Evolutionary conservation across 2,888 invertebrate genomes (phyloP).

Genomic region (Gnatocerus cornutus): DNA sequence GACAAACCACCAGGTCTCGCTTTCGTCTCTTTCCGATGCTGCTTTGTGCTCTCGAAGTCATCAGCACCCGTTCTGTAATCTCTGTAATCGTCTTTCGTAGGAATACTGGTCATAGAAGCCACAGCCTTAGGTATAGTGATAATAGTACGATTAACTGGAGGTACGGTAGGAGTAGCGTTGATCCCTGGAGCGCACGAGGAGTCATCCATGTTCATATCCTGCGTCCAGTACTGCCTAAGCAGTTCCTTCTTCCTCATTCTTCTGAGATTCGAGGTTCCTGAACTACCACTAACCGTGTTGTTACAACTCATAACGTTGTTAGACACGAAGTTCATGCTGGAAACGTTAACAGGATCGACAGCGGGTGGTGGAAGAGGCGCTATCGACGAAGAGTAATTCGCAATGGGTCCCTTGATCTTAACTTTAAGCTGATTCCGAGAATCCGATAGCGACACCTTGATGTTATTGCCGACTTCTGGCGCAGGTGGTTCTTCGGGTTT

Average conservation of each 20-base stretch:
- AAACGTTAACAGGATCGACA: slow-evolving; percentile 69
- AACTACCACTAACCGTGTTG: slow-evolving; percentile 60
- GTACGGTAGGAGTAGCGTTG: slow-evolving; percentile 75
- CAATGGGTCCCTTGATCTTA: slow-evolving; percentile 92
- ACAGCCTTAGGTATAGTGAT: slow-evolving; percentile 92
- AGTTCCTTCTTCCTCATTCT: slow-evolving; percentile 94
- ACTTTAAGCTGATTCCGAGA: slow-evolving; percentile 91
- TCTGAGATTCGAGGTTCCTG: slow-evolving; percentile 84
- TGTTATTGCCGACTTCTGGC: slow-evolving; percentile 72
- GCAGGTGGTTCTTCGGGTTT: slow-evolving; percentile 71
- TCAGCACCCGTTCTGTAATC: slow-evolving; percentile 70
- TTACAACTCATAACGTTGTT: slow-evolving; percentile 67
- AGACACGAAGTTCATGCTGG: slow-evolving; percentile 71
- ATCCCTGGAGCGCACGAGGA: slow-evolving; percentile 71
- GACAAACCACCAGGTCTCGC: slow-evolving; percentile 73
- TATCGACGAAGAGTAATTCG: slow-evolving; percentile 80
- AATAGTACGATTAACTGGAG: slow-evolving; percentile 79
- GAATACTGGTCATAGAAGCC: slow-evolving; percentile 90
- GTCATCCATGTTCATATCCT: slow-evolving; percentile 90
- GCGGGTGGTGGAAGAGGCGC: slow-evolving; percentile 76
- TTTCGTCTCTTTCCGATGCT: slow-evolving; percentile 76
- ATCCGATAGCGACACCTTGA: slow-evolving; percentile 85
- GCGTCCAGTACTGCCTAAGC: slow-evolving; percentile 87
- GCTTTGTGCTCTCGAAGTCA: slow-evolving; percentile 78
- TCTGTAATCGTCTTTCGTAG: slow-evolving; percentile 89